Evolutionary conservation across 35 echinoderm and acorn worm species (phyloP), one percentile per base, ranked within the genome.

Genomic region (Ptychodera flava): DNA sequence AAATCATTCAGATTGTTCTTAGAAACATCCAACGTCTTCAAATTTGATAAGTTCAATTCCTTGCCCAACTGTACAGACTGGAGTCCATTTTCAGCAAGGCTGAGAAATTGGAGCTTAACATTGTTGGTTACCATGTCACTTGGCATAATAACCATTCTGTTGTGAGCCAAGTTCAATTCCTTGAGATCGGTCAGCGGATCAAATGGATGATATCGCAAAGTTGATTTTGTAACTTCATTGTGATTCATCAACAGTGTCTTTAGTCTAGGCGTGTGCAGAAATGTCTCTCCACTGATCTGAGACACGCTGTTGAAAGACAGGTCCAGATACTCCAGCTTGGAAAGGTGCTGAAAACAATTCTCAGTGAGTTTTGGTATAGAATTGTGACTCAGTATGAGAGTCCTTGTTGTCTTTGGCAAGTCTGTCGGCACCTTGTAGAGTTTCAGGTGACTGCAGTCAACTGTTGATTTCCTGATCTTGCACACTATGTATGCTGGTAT

Each of bases 161-260:
- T 83, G n/a, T 83, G 35, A 35, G 82, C 34, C 33, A 83, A 0
- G 80, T 82, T 33, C 16, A 82, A 34, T 2, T 0, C 1, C 1
- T 1, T 82, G 1, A 82, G 32, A 33, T 82, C 34, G n/a, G 28
- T 82, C 0, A 82, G 35, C 1, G 33, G 33, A 10, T 34, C n/a
- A 31, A 83, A 37, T 28, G 37, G 1, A 10, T 28, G 33, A 15
- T 33, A 31, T 37, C 29, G 6, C 22, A 64, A 64, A n/a, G n/a
- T 34, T 16, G 82, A 28, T 36, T 36, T 10, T 22, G 15, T 16
- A 14, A 83, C n/a, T 37, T 83, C 33, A 30, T 16, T 83, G 10
- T 83, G 34, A n/a, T n/a, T 83, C 28, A 83, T 14, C 16, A 37
- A 36, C 12, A 83, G 82, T 27, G 82, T 83, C 34, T 83, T 28